These are phyloP conservation scores for Corythornis madagascariensis DNA, from an alignment of 2,113 vertebrate genomes.

Conservation along the genomic window DNA sequence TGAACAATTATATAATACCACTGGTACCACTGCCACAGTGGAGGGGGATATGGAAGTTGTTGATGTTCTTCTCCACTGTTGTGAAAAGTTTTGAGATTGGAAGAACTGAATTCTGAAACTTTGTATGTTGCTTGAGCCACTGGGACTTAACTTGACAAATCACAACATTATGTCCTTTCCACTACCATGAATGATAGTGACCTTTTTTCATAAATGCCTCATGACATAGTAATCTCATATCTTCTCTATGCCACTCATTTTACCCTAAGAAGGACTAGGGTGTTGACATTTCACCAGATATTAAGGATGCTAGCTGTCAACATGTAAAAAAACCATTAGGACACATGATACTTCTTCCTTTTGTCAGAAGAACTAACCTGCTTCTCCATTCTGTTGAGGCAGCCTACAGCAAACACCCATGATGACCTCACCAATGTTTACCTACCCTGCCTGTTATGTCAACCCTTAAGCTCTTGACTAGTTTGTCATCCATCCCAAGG, in stretches of 20 bases:
- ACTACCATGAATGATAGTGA: not conserved
- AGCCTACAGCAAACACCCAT: not conserved
- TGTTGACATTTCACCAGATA: not conserved
- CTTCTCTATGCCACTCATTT: not conserved
- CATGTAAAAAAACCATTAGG: not conserved
- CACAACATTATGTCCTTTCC: not conserved
- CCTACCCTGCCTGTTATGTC: not conserved
- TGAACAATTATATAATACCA: not conserved
- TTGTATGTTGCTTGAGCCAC: not conserved
- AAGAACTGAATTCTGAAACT: not conserved
- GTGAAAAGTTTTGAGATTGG: not conserved
- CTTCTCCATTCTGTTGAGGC: not conserved
- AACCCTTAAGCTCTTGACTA: not conserved
- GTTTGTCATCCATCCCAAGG: not conserved
- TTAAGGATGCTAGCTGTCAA: not conserved
- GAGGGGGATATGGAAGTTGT: not conserved
- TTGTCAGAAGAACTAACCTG: not conserved
- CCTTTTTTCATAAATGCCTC: not conserved
- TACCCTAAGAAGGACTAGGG: not conserved
- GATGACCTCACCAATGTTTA: not conserved
- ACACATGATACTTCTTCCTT: not conserved
- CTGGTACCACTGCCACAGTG: not conserved
- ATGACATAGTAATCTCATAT: not conserved
- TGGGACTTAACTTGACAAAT: not conserved
- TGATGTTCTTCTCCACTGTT: not conserved